Base-by-base conservation (phyloP, 2,113 vertebrate genomes). In the Saguinus midas region DNA sequence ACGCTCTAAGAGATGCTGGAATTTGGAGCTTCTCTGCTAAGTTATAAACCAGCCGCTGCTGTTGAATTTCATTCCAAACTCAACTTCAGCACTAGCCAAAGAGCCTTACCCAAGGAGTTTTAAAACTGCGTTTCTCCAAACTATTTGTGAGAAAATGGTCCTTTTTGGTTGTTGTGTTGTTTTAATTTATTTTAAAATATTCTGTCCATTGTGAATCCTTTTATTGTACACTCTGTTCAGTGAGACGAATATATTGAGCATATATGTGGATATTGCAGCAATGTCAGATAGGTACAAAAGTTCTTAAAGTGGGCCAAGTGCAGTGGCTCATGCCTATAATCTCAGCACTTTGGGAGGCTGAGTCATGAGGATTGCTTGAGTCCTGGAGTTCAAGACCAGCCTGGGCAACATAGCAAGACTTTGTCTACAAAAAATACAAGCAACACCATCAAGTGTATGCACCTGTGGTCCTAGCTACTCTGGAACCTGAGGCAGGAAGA, bases 11-110 rank as follows among this genome's bases (percentile, higher is more conserved):
- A 79, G 81, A 70, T 29, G 9, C 9, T 78, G 58, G 91, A 52
- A 88, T 89, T 86, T 89, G 94, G 96, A 98, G 61, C 64, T 43
- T 95, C 70, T 87, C 82, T 86, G 88, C 88, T 94, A 88, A 97
- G 85, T 90, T 96, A 87, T 85, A 97, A 98, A 97, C 94, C 88
- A 97, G 95, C 61, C 3, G 11, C 68, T 79, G 48, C 92, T 79
- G n/a, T n/a, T 66, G 45, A 73, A 35, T 97, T 94, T 95, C 61
- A 76, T 91, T 95, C 96, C 94, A 96, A 87, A 94, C 73, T 97
- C 86, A 57, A 2, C 94, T 96, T 96, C 83, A n/a, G 55, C n/a
- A 35, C 25, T 58, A 82, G 78, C 85, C 93, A 93, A 93, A 95
- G 43, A 35, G 40, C 40, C 66, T 92, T 94, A 84, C 91, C 81